Base-by-base conservation (phyloP, 2,888 invertebrate species). In the Campaea margaritaria region DNA sequence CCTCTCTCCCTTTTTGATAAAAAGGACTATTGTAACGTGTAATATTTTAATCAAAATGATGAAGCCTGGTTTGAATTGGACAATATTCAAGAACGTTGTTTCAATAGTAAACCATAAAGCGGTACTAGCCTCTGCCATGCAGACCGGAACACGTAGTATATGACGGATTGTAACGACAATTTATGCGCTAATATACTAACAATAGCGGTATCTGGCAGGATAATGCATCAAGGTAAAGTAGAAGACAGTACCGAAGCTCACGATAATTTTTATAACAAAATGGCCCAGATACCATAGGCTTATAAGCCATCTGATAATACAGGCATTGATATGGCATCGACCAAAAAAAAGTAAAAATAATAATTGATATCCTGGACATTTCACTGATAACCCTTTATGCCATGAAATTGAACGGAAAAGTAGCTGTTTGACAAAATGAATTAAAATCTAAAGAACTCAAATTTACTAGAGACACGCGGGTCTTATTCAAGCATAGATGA, bases 111-210 rank as follows among this genome's bases (percentile, higher is more conserved):
- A 59, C 50, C 50, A 54, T 31, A 54, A 46, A 41, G 46, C 42
- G 41, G 50, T 36, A 45, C 45, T 49, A 21, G 27, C 39, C 44
- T 39, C 31, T 28, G 43, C 38, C 52, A 27, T 39, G 21, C 39
- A 46, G 57, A 68, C 68, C 68, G 70, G 64, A 65, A 73, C 69
- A 64, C 59, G 48, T 58, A n/a, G n/a, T n/a, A 56, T 62, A 69
- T 74, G 70, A 76, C 63, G 67, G 67, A 76, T 74, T 72, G 75
- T 74, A 62, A 62, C 69, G 74, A 78, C 73, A 78, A 79, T 85
- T 81, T 81, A 83, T 77, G 75, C 69, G 72, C 67, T 76, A 80
- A 79, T 80, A 77, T 74, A 78, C 76, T 75, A 78, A 79, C 78
- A 79, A 80, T 77, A 76, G 75, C 75, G 64, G 76, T 75, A 74